phyloP scores from a whole-genome alignment of 1,140 invertebrate species.

The Calliopsis andreniformis region DNA sequence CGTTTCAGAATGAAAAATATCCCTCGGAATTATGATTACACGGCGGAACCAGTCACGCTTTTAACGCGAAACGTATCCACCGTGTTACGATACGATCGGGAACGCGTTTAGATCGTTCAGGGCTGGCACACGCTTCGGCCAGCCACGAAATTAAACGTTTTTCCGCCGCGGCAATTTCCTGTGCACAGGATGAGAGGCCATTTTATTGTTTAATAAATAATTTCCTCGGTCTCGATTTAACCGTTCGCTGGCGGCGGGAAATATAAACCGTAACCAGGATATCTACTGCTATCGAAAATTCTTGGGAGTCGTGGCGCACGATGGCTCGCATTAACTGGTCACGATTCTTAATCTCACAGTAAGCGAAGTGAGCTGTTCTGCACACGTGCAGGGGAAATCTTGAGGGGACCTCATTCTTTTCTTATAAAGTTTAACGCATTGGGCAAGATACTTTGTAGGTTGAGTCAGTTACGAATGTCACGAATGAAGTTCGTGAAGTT shows the following conservation, averaged over 20 bases:
- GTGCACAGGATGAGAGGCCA: no score
- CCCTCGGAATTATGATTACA: slow-evolving; percentile 16
- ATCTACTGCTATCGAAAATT: slow-evolving; percentile 26
- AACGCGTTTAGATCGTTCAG: slow-evolving; percentile 14
- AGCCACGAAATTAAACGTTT: slow-evolving; percentile 11
- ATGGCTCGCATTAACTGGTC: slow-evolving; percentile 43
- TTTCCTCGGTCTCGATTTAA: background rate
- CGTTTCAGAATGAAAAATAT: background rate
- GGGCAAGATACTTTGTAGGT: background rate
- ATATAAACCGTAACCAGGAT: slow-evolving; percentile 43
- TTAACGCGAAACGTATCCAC: slow-evolving; percentile 1
- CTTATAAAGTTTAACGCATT: no score
- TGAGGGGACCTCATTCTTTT: background rate
- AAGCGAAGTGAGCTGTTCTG: background rate
- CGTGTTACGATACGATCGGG: slow-evolving; percentile 19
- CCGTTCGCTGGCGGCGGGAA: background rate
- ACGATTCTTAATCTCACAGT: slow-evolving; percentile 50
- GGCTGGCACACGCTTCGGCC: background rate
- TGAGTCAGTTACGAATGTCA: no score
- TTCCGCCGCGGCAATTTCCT: slow-evolving; percentile 7
- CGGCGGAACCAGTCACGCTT: slow-evolving; percentile 8
- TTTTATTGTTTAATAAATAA: slow-evolving; percentile 23
- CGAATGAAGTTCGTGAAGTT: no score
- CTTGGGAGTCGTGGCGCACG: slow-evolving; percentile 11
- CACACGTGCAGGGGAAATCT: background rate